phyloP scores from a whole-genome alignment of 2,888 invertebrate species.

The Melanostoma mellinum region DNA sequence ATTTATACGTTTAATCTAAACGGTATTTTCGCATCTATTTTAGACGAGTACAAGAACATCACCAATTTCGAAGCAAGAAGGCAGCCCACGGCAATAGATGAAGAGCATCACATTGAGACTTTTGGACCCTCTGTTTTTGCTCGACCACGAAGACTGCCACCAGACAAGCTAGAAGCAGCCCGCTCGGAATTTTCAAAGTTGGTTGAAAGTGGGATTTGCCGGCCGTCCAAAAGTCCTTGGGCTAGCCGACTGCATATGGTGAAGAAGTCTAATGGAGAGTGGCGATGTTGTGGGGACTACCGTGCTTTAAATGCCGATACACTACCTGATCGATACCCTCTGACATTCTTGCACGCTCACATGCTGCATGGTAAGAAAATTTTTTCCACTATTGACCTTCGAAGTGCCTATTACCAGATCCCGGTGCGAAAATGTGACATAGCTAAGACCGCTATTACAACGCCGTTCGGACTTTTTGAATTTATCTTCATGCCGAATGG shows the following conservation, averaged over 20 bases:
- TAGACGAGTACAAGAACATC: too few relatives aligned
- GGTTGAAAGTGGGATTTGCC: conserved; percentile 6
- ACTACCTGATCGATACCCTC: conserved; percentile 29
- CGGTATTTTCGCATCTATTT: too few relatives aligned
- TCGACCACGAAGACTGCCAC: not conserved
- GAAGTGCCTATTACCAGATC: too few relatives aligned
- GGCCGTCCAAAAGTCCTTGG: too few relatives aligned
- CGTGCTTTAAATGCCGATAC: conserved; percentile 15
- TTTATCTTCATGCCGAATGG: not conserved
- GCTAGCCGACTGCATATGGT: too few relatives aligned
- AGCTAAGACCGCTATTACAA: conserved; percentile 2
- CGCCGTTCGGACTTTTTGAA: conserved; percentile 3
- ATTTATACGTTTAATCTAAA: too few relatives aligned
- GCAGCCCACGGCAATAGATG: conserved; percentile 13
- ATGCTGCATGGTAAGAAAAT: conserved; percentile 3
- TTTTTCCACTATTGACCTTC: not conserved
- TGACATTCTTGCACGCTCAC: conserved; percentile 4
- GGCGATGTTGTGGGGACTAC: conserved; percentile 15
- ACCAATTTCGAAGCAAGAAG: too few relatives aligned
- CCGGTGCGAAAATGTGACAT: not conserved
- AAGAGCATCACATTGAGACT: not conserved
- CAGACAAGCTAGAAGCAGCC: conserved; percentile 13
- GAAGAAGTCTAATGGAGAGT: not conserved
- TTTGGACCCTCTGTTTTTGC: too few relatives aligned
- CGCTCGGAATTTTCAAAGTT: not conserved